Evolutionary conservation across 2,888 invertebrate species (phyloP).

Genomic region (Cataglyphis rosenhaueri): DNA sequence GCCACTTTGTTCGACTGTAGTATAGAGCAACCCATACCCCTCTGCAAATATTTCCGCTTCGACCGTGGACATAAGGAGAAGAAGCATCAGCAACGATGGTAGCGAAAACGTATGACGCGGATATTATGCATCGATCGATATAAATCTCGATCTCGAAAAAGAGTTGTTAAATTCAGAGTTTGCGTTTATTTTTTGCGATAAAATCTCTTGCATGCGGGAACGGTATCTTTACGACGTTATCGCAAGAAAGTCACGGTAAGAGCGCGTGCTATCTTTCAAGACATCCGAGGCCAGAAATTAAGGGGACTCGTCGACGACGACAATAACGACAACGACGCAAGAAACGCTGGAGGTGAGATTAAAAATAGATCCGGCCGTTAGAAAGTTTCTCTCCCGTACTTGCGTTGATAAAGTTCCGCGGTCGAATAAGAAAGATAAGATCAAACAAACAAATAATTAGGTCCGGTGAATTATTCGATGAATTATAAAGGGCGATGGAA

Average conservation of each 20-base stretch:
- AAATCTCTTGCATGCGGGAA: slow-evolving; percentile 10
- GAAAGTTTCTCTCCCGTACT: slow-evolving; percentile 16
- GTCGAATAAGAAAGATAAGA: neutral
- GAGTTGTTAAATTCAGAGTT: slow-evolving; percentile 43
- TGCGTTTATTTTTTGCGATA: slow-evolving; percentile 32
- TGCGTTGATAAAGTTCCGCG: slow-evolving; percentile 32
- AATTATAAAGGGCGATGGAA: neutral
- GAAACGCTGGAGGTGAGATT: slow-evolving; percentile 32
- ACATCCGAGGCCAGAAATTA: slow-evolving; percentile 38
- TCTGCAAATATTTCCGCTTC: slow-evolving; percentile 71
- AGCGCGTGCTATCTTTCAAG: neutral
- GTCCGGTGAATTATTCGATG: neutral
- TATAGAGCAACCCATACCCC: slow-evolving; percentile 64
- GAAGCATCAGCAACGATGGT: neutral
- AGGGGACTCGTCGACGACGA: slow-evolving; percentile 20
- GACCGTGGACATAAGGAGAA: slow-evolving; percentile 54
- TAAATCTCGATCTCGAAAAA: slow-evolving; percentile 42
- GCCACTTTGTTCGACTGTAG: slow-evolving; percentile 80
- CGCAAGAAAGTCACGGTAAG: slow-evolving; percentile 39
- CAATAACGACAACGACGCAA: slow-evolving; percentile 6
- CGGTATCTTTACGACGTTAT: slow-evolving; percentile 36
- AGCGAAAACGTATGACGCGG: slow-evolving; percentile 15
- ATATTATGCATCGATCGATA: slow-evolving; percentile 41
- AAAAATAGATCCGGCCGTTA: slow-evolving; percentile 33
- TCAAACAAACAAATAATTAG: slow-evolving; percentile 7